phyloP scores from a whole-genome alignment of 2,888 invertebrate genomes.

The Agrypnus murinus region DNA sequence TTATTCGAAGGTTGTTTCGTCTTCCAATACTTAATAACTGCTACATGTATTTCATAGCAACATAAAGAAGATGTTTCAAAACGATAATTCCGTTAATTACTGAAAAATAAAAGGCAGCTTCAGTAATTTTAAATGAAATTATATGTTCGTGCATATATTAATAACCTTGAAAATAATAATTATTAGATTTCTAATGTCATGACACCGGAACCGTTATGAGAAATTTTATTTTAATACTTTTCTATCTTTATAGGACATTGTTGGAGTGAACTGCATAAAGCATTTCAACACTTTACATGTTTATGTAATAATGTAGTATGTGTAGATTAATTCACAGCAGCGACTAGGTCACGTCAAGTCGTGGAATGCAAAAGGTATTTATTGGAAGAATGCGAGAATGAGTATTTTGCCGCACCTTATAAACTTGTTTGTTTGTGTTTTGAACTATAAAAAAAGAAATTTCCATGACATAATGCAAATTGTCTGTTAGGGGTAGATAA shows the following conservation, averaged over 20 bases:
- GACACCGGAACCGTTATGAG: conserved; percentile 1
- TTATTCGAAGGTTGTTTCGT: too few species aligned
- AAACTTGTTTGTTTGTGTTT: conserved; percentile 14
- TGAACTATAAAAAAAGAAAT: neutral
- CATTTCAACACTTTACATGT: neutral
- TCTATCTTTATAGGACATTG: too few species aligned
- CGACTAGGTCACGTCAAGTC: conserved; percentile 5
- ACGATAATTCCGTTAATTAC: too few species aligned
- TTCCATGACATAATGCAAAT: too few species aligned
- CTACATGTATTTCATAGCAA: too few species aligned
- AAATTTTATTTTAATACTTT: neutral
- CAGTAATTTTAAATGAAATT: neutral
- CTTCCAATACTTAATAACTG: too few species aligned
- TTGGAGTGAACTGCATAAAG: neutral
- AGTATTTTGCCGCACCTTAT: conserved; percentile 1
- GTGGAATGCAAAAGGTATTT: conserved; percentile 8
- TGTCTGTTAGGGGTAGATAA: too few species aligned
- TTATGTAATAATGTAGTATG: conserved; percentile 12
- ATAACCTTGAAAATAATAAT: conserved; percentile 16
- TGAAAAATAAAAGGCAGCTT: too few species aligned
- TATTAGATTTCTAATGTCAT: conserved; percentile 5
- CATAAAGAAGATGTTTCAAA: too few species aligned
- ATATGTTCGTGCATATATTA: neutral
- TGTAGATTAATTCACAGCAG: too few species aligned
- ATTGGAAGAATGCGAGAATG: conserved; percentile 10